Evolutionary conservation across 2,113 vertebrate genomes (phyloP).

Genomic region (Edolisoma coerulescens): DNA sequence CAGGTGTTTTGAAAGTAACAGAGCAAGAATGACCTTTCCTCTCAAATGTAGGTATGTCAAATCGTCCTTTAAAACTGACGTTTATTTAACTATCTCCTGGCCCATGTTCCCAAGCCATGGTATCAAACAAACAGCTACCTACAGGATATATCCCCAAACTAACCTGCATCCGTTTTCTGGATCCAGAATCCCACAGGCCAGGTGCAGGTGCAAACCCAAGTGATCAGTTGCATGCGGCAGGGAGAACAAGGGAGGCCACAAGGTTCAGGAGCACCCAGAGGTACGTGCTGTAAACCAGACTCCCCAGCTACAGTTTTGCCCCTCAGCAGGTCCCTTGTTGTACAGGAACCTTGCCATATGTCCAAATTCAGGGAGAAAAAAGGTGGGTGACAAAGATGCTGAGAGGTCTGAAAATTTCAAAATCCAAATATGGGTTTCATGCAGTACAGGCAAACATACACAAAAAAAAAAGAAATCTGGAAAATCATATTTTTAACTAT

Average conservation of each 20-base stretch:
- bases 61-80: rapidly evolving
- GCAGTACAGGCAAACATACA: neutral
- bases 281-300: rapidly evolving
- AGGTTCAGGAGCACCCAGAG: neutral
- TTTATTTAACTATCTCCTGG: neutral
- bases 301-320: neutral
- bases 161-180: neutral
- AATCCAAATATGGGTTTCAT: neutral
- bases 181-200: neutral
- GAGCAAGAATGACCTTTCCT: neutral
- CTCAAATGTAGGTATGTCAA: neutral
- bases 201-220: neutral
- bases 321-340: neutral
- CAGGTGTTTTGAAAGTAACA: neutral
- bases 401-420: neutral
- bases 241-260: neutral
- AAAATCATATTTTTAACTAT: neutral
- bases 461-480: neutral
- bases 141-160: neutral
- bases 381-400: neutral
- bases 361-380: neutral
- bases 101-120: neutral
- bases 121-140: neutral
- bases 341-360: neutral
- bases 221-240: neutral